Percentiles rank a stretch among this genome's conserved stretches.
Evolutionary conservation across 2,113 vertebrate species (phyloP).

Genomic region (Rattus norvegicus): DNA sequence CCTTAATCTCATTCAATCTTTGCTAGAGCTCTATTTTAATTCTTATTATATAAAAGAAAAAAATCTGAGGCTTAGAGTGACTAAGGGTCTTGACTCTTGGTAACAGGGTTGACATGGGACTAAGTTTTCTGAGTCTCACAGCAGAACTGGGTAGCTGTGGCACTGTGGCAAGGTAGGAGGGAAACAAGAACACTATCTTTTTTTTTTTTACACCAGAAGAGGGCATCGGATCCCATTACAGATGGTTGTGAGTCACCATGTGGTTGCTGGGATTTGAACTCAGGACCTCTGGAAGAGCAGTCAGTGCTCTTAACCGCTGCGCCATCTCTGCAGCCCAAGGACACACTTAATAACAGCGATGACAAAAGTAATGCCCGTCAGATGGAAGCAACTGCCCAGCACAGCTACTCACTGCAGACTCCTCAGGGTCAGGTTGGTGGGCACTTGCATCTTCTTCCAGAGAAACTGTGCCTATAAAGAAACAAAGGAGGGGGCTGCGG

Average conservation of each 20-base stretch:
- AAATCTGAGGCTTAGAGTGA: constrained; percentile 9
- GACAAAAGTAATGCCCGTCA: background rate
- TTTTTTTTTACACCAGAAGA: too few relatives aligned
- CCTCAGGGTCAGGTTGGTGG: constrained; percentile 85
- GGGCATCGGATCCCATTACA: too few relatives aligned
- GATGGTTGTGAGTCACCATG: too few relatives aligned
- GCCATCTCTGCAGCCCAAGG: background rate
- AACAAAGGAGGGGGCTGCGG: constrained; percentile 42
- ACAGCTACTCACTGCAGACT: constrained; percentile 87
- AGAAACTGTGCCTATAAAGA: constrained; percentile 90
- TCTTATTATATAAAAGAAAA: constrained; percentile 20
- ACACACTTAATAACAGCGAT: background rate
- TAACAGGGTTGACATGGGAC: background rate
- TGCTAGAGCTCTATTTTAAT: constrained; percentile 28
- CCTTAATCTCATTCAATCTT: constrained; percentile 25
- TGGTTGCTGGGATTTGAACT: too few relatives aligned
- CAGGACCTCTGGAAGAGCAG: too few relatives aligned
- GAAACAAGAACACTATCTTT: background rate
- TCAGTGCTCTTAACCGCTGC: too few relatives aligned
- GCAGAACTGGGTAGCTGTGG: background rate
- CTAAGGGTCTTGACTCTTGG: constrained; percentile 23
- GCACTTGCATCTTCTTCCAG: constrained; percentile 87
- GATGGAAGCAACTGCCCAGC: background rate
- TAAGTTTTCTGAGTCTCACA: background rate
- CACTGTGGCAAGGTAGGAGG: background rate